Evolutionary conservation across 2,888 invertebrate species (phyloP).

Genomic region (Tinea trinotella): DNA sequence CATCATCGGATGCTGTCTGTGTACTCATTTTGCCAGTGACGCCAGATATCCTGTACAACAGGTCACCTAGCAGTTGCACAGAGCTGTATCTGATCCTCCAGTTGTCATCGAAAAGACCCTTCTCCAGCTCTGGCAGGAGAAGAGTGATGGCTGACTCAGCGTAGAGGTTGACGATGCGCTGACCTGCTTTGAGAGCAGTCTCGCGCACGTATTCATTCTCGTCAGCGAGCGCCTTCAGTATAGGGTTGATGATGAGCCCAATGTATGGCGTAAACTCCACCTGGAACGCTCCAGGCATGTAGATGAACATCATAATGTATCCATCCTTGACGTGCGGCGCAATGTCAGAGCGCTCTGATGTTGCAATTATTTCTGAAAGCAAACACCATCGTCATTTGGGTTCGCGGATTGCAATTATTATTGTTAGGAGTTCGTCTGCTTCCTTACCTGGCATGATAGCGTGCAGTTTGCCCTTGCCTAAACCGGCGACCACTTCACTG

Average conservation of each 20-base stretch:
- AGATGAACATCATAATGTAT: conserved; percentile 99
- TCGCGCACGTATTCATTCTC: conserved; percentile 99
- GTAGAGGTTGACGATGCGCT: conserved; percentile 96
- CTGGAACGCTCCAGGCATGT: conserved; percentile 97
- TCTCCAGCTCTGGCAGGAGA: conserved; percentile 93
- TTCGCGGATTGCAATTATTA: not conserved
- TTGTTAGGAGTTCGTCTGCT: not conserved
- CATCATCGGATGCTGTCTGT: conserved; percentile 97
- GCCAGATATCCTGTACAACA: conserved; percentile 96
- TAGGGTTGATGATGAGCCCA: conserved; percentile 96
- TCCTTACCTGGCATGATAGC: conserved; percentile 90
- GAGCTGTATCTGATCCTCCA: conserved; percentile 98
- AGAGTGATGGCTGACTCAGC: conserved; percentile 95
- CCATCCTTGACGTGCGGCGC: conserved; percentile 99
- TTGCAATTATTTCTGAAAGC: conserved; percentile 86
- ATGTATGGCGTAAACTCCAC: conserved; percentile 96
- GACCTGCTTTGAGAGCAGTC: conserved; percentile 96
- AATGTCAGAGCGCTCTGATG: conserved; percentile 92
- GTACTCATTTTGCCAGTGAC: conserved; percentile 99
- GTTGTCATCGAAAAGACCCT: conserved; percentile 96
- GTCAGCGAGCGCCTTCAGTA: conserved; percentile 96
- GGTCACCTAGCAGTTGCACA: conserved; percentile 94
- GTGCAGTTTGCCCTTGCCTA: conserved; percentile 95
- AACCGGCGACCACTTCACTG: conserved; percentile 97
- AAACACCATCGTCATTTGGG: too few species aligned